These are phyloP conservation scores for Thaumetopoea pityocampa DNA, from an alignment of 1,140 invertebrate genomes.

Conservation along the genomic window DNA sequence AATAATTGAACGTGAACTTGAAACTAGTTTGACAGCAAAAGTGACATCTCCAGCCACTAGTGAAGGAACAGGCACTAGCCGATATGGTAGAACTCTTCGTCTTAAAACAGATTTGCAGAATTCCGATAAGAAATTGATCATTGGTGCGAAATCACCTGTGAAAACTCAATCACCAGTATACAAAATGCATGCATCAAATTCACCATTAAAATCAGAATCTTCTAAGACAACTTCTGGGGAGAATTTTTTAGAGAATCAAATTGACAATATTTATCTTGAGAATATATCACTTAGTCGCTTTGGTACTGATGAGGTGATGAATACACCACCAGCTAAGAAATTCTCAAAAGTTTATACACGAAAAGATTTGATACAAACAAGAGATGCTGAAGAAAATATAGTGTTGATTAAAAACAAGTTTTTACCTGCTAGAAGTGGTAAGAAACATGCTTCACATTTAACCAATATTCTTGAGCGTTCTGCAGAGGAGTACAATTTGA, in stretches of 20 bases:
- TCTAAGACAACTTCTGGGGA: conserved; percentile 27
- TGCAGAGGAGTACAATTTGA: conserved; percentile 40
- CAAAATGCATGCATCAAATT: conserved; percentile 66
- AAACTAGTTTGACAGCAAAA: conserved; percentile 54
- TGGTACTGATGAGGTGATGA: conserved; percentile 38
- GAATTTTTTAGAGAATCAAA: conserved; percentile 44
- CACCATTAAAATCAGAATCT: conserved; percentile 40
- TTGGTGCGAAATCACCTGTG: conserved; percentile 36
- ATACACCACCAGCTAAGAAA: conserved; percentile 35
- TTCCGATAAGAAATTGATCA: conserved; percentile 29
- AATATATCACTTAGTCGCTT: conserved; percentile 58
- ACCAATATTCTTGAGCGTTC: conserved; percentile 37
- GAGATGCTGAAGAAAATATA: conserved; percentile 47
- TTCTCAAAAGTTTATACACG: conserved; percentile 61
- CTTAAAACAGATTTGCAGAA: conserved; percentile 46
- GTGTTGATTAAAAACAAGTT: conserved; percentile 62
- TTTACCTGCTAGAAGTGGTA: conserved; percentile 43
- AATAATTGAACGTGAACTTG: conserved; percentile 57
- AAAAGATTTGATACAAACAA: conserved; percentile 67
- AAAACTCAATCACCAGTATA: conserved; percentile 46
- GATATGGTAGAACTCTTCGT: conserved; percentile 65
- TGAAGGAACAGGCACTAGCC: conserved; percentile 48
- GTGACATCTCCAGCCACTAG: conserved; percentile 48
- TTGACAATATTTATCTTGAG: conserved; percentile 57
- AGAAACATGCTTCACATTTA: conserved; percentile 32